Evolutionary conservation across 1,140 invertebrate genomes (phyloP).

Genomic region (Caenorhabditis briggsae): DNA sequence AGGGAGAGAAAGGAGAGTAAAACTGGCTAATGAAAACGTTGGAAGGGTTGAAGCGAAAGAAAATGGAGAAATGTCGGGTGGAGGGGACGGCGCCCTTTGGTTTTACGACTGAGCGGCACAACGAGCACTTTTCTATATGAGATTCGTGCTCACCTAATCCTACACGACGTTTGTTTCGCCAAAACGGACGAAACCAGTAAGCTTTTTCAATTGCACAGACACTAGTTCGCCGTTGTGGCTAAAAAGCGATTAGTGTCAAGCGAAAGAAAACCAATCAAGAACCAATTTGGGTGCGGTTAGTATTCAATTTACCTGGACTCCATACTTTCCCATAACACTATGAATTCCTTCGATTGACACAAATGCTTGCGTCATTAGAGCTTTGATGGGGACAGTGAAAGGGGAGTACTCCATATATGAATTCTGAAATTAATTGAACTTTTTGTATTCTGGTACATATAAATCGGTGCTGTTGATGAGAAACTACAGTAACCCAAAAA

Average conservation of each 20-base stretch:
- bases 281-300: background rate
- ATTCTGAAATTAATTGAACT: background rate
- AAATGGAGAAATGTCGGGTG: no score
- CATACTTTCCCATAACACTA: constrained; percentile 67
- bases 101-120: constrained; percentile 13
- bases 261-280: background rate
- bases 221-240: background rate
- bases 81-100: constrained; percentile 8
- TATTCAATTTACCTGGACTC: constrained; percentile 61
- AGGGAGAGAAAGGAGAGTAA: no score
- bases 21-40: no score
- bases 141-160: constrained; percentile 36
- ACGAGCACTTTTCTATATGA: constrained; percentile 32
- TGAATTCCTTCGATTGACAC: constrained; percentile 64
- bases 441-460: no score
- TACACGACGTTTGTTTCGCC: background rate
- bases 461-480: background rate
- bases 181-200: background rate
- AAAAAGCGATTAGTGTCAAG: background rate
- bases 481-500: no score
- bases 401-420: constrained; percentile 24
- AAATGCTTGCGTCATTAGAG: constrained; percentile 65
- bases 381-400: constrained; percentile 41
- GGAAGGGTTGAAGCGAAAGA: no score
- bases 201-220: constrained; percentile 39